phyloP scores from a whole-genome alignment of 2,113 vertebrate genomes.

The Tachuris rubrigastra region DNA sequence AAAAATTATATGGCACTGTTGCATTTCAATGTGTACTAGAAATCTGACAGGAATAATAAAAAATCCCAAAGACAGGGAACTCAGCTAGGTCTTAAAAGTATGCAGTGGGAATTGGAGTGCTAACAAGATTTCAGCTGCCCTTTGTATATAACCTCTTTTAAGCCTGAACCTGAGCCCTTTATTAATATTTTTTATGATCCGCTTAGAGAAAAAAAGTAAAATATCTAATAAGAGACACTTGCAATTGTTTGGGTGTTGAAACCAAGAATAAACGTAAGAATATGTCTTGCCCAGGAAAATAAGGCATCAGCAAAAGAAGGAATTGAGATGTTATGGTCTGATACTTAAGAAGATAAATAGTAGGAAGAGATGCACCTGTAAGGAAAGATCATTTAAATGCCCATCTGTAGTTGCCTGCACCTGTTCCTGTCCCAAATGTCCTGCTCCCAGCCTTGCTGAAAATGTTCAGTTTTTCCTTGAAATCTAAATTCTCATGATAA shows the following conservation, averaged over 20 bases:
- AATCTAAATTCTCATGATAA: neutral
- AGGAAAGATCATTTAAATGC: neutral
- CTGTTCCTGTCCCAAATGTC: neutral
- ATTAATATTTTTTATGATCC: neutral
- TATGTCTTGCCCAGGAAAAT: neutral
- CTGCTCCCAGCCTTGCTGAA: neutral
- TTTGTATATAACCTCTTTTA: neutral
- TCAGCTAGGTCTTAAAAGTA: constrained; percentile 11
- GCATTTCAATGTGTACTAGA: constrained; percentile 53
- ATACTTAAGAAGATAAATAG: neutral
- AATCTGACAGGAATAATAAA: constrained; percentile 58
- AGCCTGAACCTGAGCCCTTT: neutral
- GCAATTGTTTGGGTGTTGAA: neutral
- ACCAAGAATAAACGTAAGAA: neutral
- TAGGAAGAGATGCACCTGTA: neutral
- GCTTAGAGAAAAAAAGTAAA: neutral
- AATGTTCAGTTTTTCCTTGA: neutral
- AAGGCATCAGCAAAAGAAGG: neutral
- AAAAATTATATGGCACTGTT: constrained; percentile 54
- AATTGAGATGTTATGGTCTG: neutral
- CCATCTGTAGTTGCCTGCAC: neutral
- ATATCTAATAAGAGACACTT: neutral
- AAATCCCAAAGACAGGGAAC: neutral
- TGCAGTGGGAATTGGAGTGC: constrained; percentile 6
- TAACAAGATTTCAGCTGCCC: constrained; percentile 14